Evolutionary conservation across 1,140 invertebrate genomes (phyloP), one percentile per base, ranked within the genome.

Genomic region (Saccostrea cuccullata): DNA sequence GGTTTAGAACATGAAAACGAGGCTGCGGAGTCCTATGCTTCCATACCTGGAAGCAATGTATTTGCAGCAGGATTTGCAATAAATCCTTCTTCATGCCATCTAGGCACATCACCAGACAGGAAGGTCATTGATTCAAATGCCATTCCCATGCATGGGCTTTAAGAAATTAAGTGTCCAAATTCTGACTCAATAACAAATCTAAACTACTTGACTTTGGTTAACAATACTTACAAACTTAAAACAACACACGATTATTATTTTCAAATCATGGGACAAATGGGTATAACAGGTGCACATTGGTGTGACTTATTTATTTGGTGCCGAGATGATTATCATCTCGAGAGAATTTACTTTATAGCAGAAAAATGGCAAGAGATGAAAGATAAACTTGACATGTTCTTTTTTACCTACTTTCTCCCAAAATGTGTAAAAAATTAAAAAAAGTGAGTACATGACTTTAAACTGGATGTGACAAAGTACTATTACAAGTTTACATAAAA

Each of bases 241-340:
- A 82, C 47, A 11, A 15, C 13, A 23, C 86, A 87, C 30, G 36
- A 58, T 30, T 87, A 82, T n/a, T 87, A 82, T 87, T 82, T 82
- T 55, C 84, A 87, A 84, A 55, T 87, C 11, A 55, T 47, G 60
- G 84, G 83, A 82, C 82, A 87, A 70, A 70, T 88, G 83, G 87
- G 60, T 17, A 64, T 88, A n/a, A 84, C 87, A 23, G 87, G 87
- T n/a, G 6, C 85, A 36, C 55, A 30, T 3, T 87, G 67, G 83
- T 88, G 84, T 30, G 55, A 86, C 20, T 88, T 88, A 55, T 88
- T 56, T 86, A 56, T 88, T 6, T 88, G 73, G 67, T 55, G 55
- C 3, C 84, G 82, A 60, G 58, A 85, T 82, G 84, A 85, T 30
- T 26, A 8, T 6, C 84, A 86, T 88, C 70, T 60, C 13, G 87